Evolutionary conservation across 2,797 vertebrate species (phyloP).

Genomic region (Onychomys torridus): DNA sequence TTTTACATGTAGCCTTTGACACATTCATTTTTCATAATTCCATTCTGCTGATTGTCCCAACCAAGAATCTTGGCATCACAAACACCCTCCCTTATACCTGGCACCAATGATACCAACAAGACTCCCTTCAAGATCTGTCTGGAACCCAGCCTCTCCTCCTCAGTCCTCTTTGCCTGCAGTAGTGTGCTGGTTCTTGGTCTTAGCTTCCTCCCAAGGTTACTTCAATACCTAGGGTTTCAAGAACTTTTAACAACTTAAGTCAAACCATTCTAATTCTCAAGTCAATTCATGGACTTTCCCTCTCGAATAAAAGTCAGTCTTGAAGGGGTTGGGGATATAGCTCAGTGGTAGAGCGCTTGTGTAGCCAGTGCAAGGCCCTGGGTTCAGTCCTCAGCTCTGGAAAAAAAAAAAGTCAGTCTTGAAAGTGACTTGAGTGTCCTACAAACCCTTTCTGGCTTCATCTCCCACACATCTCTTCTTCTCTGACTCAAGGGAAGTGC

Average conservation of each 20-base stretch:
- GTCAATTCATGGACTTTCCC: neutral
- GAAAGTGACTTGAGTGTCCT: neutral
- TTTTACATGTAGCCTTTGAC: neutral
- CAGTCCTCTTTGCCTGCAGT: neutral
- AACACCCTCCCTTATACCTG: neutral
- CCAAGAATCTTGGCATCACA: neutral
- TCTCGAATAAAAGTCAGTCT: neutral
- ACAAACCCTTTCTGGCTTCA: neutral
- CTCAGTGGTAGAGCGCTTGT: too few relatives aligned
- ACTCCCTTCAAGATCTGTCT: neutral
- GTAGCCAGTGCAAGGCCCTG: too few relatives aligned
- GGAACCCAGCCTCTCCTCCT: neutral
- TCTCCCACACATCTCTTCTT: neutral
- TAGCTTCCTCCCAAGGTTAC: neutral
- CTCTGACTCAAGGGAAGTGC: neutral
- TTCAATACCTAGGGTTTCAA: neutral
- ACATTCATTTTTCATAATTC: neutral
- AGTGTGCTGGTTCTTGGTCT: neutral
- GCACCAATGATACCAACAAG: neutral
- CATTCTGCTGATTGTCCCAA: neutral
- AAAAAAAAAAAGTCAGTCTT: neutral
- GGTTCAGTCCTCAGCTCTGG: too few relatives aligned
- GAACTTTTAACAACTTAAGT: constrained; percentile 6
- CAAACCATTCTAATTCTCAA: neutral
- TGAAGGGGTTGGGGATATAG: too few relatives aligned